Evolutionary conservation across 1,140 invertebrate species (phyloP).

Genomic region (Pomacea maculata): DNA sequence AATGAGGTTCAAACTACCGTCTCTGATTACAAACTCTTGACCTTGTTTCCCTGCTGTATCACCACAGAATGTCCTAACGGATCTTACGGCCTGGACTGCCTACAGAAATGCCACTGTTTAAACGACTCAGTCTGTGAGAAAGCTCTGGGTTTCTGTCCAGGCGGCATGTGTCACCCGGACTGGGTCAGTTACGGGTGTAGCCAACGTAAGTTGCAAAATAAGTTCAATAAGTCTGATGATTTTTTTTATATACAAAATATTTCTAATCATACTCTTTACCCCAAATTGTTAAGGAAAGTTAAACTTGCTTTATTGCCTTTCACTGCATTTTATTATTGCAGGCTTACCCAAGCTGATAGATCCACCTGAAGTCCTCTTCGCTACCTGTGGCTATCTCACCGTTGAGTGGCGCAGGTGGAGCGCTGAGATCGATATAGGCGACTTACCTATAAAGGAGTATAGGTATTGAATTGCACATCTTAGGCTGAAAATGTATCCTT

Average conservation of each 20-base stretch:
- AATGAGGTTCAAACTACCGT: too few relatives aligned
- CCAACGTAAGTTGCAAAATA: constrained; percentile 33
- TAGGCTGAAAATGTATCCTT: not conserved
- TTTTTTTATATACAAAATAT: too few relatives aligned
- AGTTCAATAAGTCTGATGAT: too few relatives aligned
- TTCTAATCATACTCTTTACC: too few relatives aligned
- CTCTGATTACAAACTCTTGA: too few relatives aligned
- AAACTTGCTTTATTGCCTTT: not conserved
- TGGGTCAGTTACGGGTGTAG: constrained; percentile 43
- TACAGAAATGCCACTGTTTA: constrained; percentile 37
- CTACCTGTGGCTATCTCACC: constrained; percentile 35
- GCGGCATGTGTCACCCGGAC: constrained; percentile 33
- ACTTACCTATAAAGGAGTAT: constrained; percentile 41
- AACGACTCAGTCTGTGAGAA: constrained; percentile 30
- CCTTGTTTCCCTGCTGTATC: not conserved
- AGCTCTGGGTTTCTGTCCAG: constrained; percentile 34
- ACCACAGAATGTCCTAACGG: constrained; percentile 26
- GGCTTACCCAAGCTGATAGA: constrained; percentile 38
- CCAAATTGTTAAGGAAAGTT: not conserved
- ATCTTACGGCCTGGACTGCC: constrained; percentile 36
- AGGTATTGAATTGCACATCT: constrained; percentile 25
- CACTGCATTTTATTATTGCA: constrained; percentile 16
- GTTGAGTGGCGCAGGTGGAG: constrained; percentile 42
- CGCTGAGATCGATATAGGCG: constrained; percentile 37
- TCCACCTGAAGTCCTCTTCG: constrained; percentile 26